These are phyloP conservation scores for Ptyas mucosa DNA, from an alignment of 2,113 vertebrate genomes.

Conservation along the genomic window DNA sequence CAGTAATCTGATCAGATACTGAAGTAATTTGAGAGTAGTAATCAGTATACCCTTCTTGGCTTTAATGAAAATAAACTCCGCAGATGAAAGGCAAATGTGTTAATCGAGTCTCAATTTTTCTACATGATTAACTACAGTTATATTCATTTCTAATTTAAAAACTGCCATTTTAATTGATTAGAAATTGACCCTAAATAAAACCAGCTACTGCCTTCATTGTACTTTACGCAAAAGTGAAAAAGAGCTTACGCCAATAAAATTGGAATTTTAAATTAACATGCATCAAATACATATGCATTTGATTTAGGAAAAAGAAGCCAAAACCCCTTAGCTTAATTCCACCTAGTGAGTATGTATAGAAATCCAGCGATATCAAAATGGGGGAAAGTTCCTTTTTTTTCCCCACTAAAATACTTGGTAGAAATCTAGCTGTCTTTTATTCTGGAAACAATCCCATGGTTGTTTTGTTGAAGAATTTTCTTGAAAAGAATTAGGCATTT, in stretches of 20 bases:
- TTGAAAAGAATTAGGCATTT: constrained; percentile 22
- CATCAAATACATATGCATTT: constrained; percentile 29
- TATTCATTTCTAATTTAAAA: neutral
- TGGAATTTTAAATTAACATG: neutral
- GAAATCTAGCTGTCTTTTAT: constrained; percentile 25
- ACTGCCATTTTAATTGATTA: neutral
- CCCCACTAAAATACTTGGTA: constrained; percentile 20
- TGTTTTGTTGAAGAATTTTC: constrained; percentile 26
- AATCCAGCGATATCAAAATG: constrained; percentile 36
- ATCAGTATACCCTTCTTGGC: neutral
- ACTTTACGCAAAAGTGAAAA: neutral
- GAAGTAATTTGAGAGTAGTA: neutral
- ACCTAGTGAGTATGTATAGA: neutral
- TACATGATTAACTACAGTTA: neutral
- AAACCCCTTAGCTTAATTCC: constrained; percentile 29
- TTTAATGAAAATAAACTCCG: neutral
- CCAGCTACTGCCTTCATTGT: neutral
- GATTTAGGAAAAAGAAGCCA: constrained; percentile 40
- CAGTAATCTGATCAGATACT: constrained; percentile 1
- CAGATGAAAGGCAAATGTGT: neutral
- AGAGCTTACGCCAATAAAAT: neutral
- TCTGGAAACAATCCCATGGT: constrained; percentile 25
- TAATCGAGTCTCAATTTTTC: neutral
- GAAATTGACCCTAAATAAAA: neutral
- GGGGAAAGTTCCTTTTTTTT: neutral